A percentile compares a stretch with the other conserved stretches of the same genome.
phyloP scores from a whole-genome alignment of 2,797 vertebrate species.

The Tenualosa thibaudeaui region DNA sequence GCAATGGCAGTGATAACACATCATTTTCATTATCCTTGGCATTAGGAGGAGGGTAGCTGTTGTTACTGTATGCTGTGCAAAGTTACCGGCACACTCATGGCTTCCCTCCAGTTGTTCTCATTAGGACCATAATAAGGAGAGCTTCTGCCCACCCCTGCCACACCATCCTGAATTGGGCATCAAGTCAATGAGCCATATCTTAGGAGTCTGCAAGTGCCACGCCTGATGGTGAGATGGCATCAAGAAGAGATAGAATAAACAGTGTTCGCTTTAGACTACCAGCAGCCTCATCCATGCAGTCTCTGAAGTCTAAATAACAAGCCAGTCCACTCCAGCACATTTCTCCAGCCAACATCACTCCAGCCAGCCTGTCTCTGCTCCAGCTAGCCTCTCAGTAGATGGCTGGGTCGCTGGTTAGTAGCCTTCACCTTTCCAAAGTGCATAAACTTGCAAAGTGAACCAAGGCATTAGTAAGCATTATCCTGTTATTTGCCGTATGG shows the following conservation, averaged over 20 bases:
- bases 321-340: neutral
- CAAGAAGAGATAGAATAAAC: slow-evolving; percentile 36
- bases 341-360: neutral
- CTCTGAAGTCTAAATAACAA: neutral
- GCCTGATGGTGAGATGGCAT: slow-evolving; percentile 49
- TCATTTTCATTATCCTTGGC: slow-evolving; percentile 39
- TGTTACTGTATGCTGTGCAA: neutral
- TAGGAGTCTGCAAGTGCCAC: neutral
- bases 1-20: slow-evolving; percentile 29
- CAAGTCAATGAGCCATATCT: slow-evolving; percentile 1
- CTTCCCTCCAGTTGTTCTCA: slow-evolving; percentile 35
- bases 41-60: slow-evolving; percentile 1
- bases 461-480: neutral
- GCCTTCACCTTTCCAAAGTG: neutral
- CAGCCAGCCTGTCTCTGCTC: slow-evolving; percentile 51
- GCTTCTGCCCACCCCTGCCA: neutral
- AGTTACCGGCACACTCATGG: slow-evolving; percentile 40
- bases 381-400: slow-evolving; percentile 53
- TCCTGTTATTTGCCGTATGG: neutral
- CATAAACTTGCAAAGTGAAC: neutral
- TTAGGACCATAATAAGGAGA: slow-evolving; percentile 24
- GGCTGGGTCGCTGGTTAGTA: neutral
- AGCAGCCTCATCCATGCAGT: neutral
- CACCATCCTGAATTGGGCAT: neutral
- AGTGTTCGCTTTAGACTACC: neutral